These are phyloP conservation scores for Bolinopsis microptera DNA, from an alignment of 37 sponge, comb jelly and placozoan genomes.

Conservation along the genomic window DNA sequence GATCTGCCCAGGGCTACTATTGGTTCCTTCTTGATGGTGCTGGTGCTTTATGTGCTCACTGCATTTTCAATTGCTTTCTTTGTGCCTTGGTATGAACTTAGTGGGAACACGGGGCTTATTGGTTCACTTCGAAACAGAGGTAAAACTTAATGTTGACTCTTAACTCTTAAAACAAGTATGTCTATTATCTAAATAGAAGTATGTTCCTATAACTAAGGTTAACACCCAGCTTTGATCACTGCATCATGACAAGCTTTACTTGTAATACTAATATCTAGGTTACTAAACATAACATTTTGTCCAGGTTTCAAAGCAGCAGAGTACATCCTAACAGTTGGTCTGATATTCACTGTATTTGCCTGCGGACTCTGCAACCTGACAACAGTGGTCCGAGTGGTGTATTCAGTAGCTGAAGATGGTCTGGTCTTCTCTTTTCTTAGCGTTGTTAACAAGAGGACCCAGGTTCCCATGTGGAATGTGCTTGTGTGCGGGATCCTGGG, in stretches of 20 bases:
- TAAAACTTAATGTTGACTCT: too few relatives aligned
- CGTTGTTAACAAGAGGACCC: background rate
- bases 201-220: too few relatives aligned
- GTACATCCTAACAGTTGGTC: background rate
- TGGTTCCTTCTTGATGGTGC: background rate
- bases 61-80: slow-evolving; percentile 39
- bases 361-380: slow-evolving; percentile 22
- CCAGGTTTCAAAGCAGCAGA: background rate
- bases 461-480: background rate
- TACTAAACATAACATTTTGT: too few relatives aligned
- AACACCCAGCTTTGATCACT: too few relatives aligned
- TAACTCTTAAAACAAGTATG: too few relatives aligned
- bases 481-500: background rate
- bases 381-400: background rate
- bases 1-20: slow-evolving; percentile 12
- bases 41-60: background rate
- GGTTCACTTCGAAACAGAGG: background rate
- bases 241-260: too few relatives aligned
- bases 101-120: slow-evolving; percentile 7
- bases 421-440: background rate
- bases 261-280: too few relatives aligned
- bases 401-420: background rate
- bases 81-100: background rate
- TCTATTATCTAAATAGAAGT: too few relatives aligned
- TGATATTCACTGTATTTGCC: background rate